Percentiles rank a stretch among this genome's conserved stretches.
Evolutionary conservation across 2,888 invertebrate species (phyloP).

Genomic region (Tetropium fuscum): DNA sequence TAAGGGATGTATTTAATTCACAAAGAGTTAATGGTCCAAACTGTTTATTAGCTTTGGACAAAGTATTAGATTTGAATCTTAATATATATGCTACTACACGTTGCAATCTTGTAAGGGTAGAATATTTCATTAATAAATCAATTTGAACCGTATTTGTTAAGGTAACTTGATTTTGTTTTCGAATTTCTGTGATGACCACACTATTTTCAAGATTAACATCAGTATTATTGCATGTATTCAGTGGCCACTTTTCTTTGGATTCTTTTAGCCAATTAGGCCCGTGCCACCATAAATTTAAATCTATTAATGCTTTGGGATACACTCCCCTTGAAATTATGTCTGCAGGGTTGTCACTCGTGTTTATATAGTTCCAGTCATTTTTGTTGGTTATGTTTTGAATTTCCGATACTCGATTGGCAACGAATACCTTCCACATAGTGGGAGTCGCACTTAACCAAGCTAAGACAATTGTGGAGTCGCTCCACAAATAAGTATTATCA

Average conservation of each 20-base stretch:
- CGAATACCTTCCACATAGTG: slow-evolving; percentile 4
- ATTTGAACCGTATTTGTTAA: too few species aligned
- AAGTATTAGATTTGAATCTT: slow-evolving; percentile 7
- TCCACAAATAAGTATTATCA: slow-evolving; percentile 1
- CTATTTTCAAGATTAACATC: too few species aligned
- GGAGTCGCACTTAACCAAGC: background rate
- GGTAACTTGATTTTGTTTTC: too few species aligned
- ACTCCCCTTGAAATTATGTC: slow-evolving; percentile 13
- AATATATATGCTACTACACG: slow-evolving; percentile 4
- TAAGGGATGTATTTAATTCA: background rate
- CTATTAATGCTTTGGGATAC: background rate
- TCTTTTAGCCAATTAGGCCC: background rate
- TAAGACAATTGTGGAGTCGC: background rate
- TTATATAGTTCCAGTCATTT: slow-evolving; percentile 2
- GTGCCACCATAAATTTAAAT: slow-evolving; percentile 12
- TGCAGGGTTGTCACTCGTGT: slow-evolving; percentile 1
- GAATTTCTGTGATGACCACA: too few species aligned
- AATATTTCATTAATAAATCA: slow-evolving; percentile 6
- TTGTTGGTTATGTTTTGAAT: slow-evolving; percentile 3
- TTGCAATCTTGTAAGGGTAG: slow-evolving; percentile 8
- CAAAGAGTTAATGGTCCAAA: background rate
- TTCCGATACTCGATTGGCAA: slow-evolving; percentile 1
- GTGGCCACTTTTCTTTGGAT: background rate
- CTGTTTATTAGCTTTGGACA: background rate
- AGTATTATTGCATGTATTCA: background rate